Base-by-base conservation (phyloP, 1,140 invertebrate species). In the Cardiocondyla obscurior region DNA sequence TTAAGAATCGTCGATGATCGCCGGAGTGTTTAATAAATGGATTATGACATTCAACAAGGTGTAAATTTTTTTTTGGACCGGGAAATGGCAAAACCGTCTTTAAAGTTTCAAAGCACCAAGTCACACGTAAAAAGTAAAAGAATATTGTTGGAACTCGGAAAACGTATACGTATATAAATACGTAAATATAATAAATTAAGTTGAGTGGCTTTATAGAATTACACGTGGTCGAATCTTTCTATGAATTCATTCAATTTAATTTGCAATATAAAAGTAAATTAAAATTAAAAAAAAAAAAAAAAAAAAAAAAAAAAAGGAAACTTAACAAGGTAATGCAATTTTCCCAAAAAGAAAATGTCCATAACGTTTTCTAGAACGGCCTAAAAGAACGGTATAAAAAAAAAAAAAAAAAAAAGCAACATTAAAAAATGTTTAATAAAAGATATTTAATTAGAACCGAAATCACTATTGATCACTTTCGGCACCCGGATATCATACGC, bases 1-100 rank as follows among this genome's bases (percentile, higher is more conserved):
- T 6, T 22, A 53, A 77, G 79, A 53, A 72, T 77, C 39, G 55
- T 85, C 19, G 49, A 53, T 8, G 42, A 72, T 81, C 33, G 60
- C 28, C 10, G 8, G 33, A 16, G 16, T 53, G 16, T 79, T 42
- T 36, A 77, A 77, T 39, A 16, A 12, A 16, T n/a, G n/a, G n/a
- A 79, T 79, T 79, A 69, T 16, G 10, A 8, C 33, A 25, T 30
- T 53, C 22, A 39, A 53, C 14, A 51, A 77, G 12, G 22, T 79
- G 22, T 53, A n/a, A 55, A 19, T 62, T 42, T 6, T 39, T 6
- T 16, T 25, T 19, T 16, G 44, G 8, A n/a, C n/a, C 22, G 2
- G 6, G 4, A 53, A 70, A 25, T 36, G 1, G 22, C n/a, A 53
- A 70, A 70, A 22, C 16, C 22, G 0, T 42, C 30, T 12, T 73